Evolutionary conservation across 2,888 invertebrate species (phyloP), one percentile per base, ranked within the genome.

Genomic region (Prionchulus punctatus): DNA sequence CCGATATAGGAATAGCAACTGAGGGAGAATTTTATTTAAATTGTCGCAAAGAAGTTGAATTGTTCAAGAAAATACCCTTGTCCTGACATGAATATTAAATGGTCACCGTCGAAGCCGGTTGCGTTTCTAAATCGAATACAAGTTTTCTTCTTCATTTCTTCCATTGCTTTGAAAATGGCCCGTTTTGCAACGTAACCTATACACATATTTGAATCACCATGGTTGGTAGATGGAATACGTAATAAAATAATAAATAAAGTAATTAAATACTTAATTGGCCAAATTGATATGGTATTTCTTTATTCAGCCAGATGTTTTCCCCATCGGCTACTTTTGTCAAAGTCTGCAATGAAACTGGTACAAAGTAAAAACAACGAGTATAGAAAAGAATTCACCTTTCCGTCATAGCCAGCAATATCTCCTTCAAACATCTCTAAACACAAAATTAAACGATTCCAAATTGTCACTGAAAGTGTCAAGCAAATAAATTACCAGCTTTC

Each of bases 1-100:
- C 53, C 53, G 4, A 53, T 26, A n/a, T 53, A 28, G 4, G 53
- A 53, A 21, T 21, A 53, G 25, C 53, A 53, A 15, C 53, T 53
- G n/a, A 23, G 43, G 43, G 26, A 48, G 48, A 12, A 48, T n/a
- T 23, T 7, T 12, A 23, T 12, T 48, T 12, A 48, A 12, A 48
- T 12, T n/a, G 7, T n/a, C 12, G 7, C n/a, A 48, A 26, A 48
- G 23, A n/a, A n/a, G n/a, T n/a, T n/a, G n/a, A n/a, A n/a, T n/a
- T n/a, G n/a, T n/a, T n/a, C 26, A 7, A 48, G 23, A 12, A 48
- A 48, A 7, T 48, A 48, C 48, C 48, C 48, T 7, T n/a, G 7
- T 7, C 26, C 23, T 26, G 48, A 7, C 48, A 23, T n/a, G 48
- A 48, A 48, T 26, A n/a, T 12, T n/a, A n/a, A 7, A n/a, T 23